Base-by-base conservation (phyloP, 2,888 invertebrate genomes). In the Caenorhabditis panamensis region DNA sequence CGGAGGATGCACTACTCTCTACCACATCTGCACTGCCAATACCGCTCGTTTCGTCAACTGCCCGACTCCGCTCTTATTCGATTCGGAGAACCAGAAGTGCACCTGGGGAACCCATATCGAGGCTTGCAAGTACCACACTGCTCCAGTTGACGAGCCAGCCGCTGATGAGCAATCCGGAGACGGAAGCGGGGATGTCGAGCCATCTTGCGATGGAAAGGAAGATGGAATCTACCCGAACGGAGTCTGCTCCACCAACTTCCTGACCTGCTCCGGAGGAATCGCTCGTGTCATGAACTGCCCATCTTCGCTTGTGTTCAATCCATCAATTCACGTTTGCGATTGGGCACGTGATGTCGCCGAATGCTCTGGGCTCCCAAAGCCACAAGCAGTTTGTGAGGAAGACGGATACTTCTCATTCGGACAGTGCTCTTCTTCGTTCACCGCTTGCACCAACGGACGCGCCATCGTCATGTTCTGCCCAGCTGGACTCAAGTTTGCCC, bases 391-490 rank as follows among this genome's bases (percentile, higher is more conserved):
- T 36, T 76, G 68, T 31, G 63, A 80, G 49, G 64, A 62, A 8
- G 77, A 77, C 56, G 81, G 81, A 51, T 72, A 69, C 56, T 81
- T 72, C 64, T 76, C 81, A 18, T 77, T 67, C 68, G 81, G 81
- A 28, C 58, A 72, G 37, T 81, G 81, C 62, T 77, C 77, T 0
- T 53, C 72, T 6, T 41, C 54, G 36, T 81, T 77, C 81, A 76
- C 72, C 31, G 76, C 81, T 6, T 81, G 81, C 64, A 68, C 77
- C 44, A 77, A 81, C 31, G 62, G 63, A 26, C 67, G 68, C 11
- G 61, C 81, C 54, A 72, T 81, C 36, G 37, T 72, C 56, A 76
- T 77, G 72, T 77, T 72, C 77, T 81, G 81, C 53, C 81, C 81
- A 47, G 63, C 66, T 11, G 72, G 63, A 37, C 56, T 81, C 26